Percentiles rank a stretch among this genome's conserved stretches.
These are phyloP conservation scores for Acromyrmex heyeri DNA, from an alignment of 1,140 invertebrate species.

Conservation along the genomic window DNA sequence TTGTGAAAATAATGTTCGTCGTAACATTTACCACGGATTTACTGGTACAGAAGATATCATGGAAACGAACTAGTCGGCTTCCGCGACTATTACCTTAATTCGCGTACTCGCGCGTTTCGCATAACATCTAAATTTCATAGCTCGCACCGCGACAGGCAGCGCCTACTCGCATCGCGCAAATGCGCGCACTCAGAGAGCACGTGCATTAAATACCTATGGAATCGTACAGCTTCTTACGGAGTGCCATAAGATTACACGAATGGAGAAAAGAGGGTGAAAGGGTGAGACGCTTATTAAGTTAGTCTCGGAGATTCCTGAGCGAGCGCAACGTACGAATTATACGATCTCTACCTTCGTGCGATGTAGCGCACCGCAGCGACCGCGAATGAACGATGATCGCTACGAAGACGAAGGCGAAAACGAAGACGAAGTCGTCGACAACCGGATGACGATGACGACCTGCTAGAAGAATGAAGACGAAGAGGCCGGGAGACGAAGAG, in stretches of 20 bases:
- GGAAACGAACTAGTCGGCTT: constrained; percentile 6
- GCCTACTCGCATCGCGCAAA: constrained; percentile 14
- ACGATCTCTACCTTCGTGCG: constrained; percentile 60
- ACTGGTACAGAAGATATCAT: not conserved
- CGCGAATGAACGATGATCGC: constrained; percentile 6
- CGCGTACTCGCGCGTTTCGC: constrained; percentile 41
- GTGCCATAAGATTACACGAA: constrained; percentile 8
- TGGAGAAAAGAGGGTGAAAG: constrained; percentile 66
- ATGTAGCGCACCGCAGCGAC: constrained; percentile 33
- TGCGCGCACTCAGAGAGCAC: constrained; percentile 11
- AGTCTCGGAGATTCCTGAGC: constrained; percentile 78
- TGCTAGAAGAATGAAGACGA: constrained; percentile 29
- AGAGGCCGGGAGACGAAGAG: constrained; percentile 8
- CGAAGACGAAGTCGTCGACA: not conserved
- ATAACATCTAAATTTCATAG: constrained; percentile 61
- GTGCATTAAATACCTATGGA: constrained; percentile 66
- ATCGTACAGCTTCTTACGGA: constrained; percentile 41
- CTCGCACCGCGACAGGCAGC: constrained; percentile 49
- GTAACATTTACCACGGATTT: constrained; percentile 19
- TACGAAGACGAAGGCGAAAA: constrained; percentile 16
- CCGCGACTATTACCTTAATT: constrained; percentile 45
- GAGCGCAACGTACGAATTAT: constrained; percentile 82
- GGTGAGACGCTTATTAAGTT: constrained; percentile 83
- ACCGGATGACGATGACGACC: not conserved
- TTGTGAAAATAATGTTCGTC: too few relatives aligned